Evolutionary conservation across 1,140 invertebrate genomes (phyloP), one percentile per base, ranked within the genome.

Genomic region (Listronotus bonariensis): DNA sequence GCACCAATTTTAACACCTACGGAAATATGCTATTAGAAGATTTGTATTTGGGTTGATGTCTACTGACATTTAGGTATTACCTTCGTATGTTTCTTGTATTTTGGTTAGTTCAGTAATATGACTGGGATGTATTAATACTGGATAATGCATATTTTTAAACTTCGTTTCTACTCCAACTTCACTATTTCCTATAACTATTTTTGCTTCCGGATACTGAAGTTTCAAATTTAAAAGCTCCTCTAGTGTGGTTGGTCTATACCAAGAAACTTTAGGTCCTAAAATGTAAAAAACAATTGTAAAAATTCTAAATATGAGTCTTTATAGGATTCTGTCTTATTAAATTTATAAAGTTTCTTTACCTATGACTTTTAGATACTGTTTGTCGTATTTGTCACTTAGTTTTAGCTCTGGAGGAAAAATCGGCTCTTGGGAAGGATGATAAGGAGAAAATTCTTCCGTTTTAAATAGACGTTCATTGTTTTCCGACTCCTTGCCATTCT

Each of bases 91-190:
- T 58, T 84, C 78, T n/a, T 73, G 57, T 58, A 92, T 82, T 55
- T 81, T 74, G 61, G 79, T 81, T 72, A 96, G 78, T 78, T 95
- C 92, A 32, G 77, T 73, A 42, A 97, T 82, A 75, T 87, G 83
- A 12, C 79, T 87, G 3, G 93, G 88, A 70, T 89, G 88, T 42
- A 97, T 88, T 34, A 96, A 79, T 15, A 93, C 82, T 0, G 92
- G 91, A 79, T 95, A 96, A 0, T 86, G 70, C 68, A 86, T 87
- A 68, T 92, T 88, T 76, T 95, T 95, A 72, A 96, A 93, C 77
- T 97, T 97, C 0, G 92, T 84, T 83, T 97, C 95, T 32, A 97
- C 87, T 77, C 94, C 94, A 54, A 98, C 84, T 87, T 98, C 95
- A 0, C 95, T 96, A 78, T 98, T 98, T 14, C 96, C 96, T 46